Base-by-base conservation (phyloP, 2,113 vertebrate genomes). In the Pelecanoides urinatrix region DNA sequence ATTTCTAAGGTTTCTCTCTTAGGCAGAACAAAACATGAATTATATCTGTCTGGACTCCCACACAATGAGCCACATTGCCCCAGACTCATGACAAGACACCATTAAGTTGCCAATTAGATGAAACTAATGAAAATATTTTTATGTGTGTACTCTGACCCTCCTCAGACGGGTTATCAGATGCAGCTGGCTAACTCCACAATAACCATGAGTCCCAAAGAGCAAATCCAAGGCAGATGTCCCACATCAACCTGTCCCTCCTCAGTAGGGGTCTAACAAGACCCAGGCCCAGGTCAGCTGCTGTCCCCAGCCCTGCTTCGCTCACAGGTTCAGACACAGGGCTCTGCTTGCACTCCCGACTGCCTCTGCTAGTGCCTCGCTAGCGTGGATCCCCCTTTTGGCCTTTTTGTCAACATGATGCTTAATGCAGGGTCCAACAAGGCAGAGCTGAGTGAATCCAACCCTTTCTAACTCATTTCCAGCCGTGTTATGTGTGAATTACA, bases 91-190 rank as follows among this genome's bases (percentile, higher is more conserved):
- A 83, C 26, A 93, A 92, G 94, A 88, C 81, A 85, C 62, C 67
- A 88, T 96, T 90, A 92, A 78, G 17, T 80, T 76, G 44, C 74
- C 40, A 90, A 76, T 88, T 95, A 90, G 40, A 42, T 62, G 62
- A 76, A 92, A 86, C n/a, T 86, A 94, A 86, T 86, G 40, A 65
- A 94, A 96, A 86, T 76, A 73, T 68, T 95, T 95, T 92, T 73
- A 59, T 92, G 36, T 80, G 58, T 30, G 73, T 83, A 53, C 19
- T 86, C 53, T 11, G 2, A 70, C 61, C 36, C 40, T 92, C 56
- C 40, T 93, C 66, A 75, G 71, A 70, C 34, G 73, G 36, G 63
- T 29, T 52, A 40, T 52, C 30, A 72, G 53, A 79, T 58, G 36
- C 75, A 77, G 63, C 50, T 86, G 40, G 19, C 25, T 73, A 83